A percentile compares a stretch with the other conserved stretches of the same genome.
Evolutionary conservation across 2,113 vertebrate species (phyloP).

Genomic region (Terrapene triunguis): DNA sequence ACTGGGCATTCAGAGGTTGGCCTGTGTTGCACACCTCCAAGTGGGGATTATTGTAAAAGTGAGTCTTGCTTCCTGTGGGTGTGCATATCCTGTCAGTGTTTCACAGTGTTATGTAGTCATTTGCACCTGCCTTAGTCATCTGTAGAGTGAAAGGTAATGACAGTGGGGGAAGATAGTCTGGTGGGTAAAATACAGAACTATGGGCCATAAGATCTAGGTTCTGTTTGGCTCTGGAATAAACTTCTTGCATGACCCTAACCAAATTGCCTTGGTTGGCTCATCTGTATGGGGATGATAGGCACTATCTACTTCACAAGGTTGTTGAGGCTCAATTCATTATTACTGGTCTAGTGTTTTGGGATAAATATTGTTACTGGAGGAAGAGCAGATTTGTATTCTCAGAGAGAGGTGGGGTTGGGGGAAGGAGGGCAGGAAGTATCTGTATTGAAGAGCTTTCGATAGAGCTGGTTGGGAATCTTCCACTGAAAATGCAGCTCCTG

Average conservation of each 20-base stretch:
- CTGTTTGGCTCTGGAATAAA: not conserved
- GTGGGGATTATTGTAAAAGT: fast-evolving
- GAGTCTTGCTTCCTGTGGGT: not conserved
- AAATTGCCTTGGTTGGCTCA: not conserved
- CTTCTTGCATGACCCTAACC: not conserved
- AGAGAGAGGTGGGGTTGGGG: not conserved
- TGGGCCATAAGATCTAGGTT: not conserved
- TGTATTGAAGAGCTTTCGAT: not conserved
- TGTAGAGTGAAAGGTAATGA: not conserved
- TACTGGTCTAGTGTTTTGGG: not conserved
- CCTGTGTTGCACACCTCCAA: not conserved
- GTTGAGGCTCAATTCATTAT: not conserved
- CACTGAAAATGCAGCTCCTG: not conserved
- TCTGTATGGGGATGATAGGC: not conserved
- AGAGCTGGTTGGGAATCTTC: not conserved
- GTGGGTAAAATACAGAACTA: not conserved
- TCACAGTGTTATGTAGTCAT: fast-evolving
- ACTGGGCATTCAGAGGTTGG: not conserved
- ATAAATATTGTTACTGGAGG: not conserved
- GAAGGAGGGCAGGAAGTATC: not conserved
- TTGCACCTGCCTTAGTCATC: fast-evolving
- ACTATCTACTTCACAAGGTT: not conserved
- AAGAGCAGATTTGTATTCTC: not conserved
- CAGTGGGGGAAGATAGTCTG: not conserved
- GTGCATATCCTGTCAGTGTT: not conserved